phyloP scores from a whole-genome alignment of 2,888 invertebrate species.

The Brachylomia viminalis region DNA sequence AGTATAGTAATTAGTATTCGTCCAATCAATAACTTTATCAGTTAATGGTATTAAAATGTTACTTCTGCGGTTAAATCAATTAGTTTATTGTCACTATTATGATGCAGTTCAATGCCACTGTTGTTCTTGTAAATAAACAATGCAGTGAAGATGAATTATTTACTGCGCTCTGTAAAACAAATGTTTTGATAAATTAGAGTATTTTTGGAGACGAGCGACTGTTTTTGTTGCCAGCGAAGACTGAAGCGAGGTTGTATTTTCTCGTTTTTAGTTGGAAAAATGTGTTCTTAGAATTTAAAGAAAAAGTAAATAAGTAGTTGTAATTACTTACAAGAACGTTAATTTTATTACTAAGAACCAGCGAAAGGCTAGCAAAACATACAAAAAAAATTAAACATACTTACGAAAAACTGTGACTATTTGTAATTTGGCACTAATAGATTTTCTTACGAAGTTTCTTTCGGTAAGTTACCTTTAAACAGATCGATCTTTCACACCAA shows the following conservation, averaged over 20 bases:
- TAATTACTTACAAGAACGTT: background rate
- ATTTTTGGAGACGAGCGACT: background rate
- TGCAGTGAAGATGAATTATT: constrained; percentile 27
- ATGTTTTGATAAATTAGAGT: constrained; percentile 25
- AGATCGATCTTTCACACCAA: background rate
- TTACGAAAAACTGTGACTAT: background rate
- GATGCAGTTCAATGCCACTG: constrained; percentile 2
- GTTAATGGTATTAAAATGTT: no score
- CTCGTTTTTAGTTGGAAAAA: background rate
- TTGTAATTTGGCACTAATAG: background rate
- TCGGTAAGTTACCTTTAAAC: background rate
- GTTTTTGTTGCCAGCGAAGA: background rate
- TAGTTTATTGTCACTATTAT: background rate
- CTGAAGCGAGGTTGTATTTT: background rate
- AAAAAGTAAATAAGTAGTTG: background rate
- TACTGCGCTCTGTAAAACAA: constrained; percentile 1
- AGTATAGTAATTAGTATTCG: no score
- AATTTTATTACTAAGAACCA: background rate
- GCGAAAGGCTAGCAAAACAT: background rate
- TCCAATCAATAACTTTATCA: no score
- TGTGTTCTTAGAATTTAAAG: background rate
- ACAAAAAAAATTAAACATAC: no score
- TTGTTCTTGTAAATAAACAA: constrained; percentile 28
- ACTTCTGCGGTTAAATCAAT: background rate
- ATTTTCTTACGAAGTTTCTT: background rate